Percentiles rank a stretch among this genome's conserved stretches.
phyloP scores from a whole-genome alignment of 2,888 invertebrate species.

The Agrilus cyanescens region DNA sequence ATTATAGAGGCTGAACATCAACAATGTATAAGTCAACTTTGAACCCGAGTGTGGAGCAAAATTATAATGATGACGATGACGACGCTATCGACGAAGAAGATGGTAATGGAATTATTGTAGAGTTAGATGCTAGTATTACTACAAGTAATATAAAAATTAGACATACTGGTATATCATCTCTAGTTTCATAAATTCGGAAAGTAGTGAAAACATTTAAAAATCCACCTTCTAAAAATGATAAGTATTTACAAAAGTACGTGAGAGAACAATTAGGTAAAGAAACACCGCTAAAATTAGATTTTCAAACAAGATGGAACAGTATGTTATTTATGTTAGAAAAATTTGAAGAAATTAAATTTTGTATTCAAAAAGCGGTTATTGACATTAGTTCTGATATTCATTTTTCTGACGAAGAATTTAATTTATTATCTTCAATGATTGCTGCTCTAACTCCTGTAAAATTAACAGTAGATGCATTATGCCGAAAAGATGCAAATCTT shows the following conservation, averaged over 20 bases:
- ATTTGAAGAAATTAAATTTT: constrained; percentile 8
- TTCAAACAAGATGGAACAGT: constrained; percentile 9
- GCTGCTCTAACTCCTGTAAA: constrained; percentile 7
- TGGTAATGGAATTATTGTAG: constrained; percentile 10
- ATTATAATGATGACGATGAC: constrained; percentile 6
- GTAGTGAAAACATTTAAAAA: constrained; percentile 8
- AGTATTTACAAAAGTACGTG: constrained; percentile 7
- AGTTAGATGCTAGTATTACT: constrained; percentile 11
- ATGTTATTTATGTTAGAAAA: constrained; percentile 8
- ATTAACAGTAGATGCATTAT: constrained; percentile 6
- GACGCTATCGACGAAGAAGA: constrained; percentile 10
- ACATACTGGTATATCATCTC: constrained; percentile 11
- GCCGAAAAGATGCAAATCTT: neutral
- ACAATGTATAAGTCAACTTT: constrained; percentile 10
- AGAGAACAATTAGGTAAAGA: constrained; percentile 4
- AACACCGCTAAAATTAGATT: constrained; percentile 9
- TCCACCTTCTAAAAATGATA: constrained; percentile 10
- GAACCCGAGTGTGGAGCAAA: constrained; percentile 7
- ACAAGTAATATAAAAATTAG: constrained; percentile 11
- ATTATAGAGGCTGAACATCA: constrained; percentile 9
- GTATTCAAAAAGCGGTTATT: constrained; percentile 8
- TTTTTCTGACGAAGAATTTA: constrained; percentile 7
- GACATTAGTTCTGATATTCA: constrained; percentile 2
- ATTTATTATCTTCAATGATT: constrained; percentile 4
- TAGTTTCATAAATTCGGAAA: constrained; percentile 6